A percentile compares a stretch with the other conserved stretches of the same genome.
Conservation (phyloP, 2,797 vertebrate species). For the Orestias chungarensis region DNA sequence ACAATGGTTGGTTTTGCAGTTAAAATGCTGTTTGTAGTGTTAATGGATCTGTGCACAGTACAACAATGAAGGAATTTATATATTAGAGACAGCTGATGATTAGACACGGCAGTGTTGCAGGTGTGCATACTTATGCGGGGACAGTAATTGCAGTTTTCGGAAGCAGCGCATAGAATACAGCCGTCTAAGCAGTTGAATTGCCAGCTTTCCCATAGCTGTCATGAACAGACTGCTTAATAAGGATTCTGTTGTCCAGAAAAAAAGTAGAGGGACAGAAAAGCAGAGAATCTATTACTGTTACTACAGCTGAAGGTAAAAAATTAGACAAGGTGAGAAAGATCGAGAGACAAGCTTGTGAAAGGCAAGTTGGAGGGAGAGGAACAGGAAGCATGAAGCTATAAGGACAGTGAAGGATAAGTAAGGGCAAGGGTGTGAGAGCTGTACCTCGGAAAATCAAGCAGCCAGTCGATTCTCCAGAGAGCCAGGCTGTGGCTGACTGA, state of each 20-base stretch:
- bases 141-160: slow-evolving; percentile 68
- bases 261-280: slow-evolving; percentile 28
- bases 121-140: slow-evolving; percentile 61
- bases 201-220: slow-evolving; percentile 63
- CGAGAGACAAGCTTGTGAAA: slow-evolving; percentile 14
- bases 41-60: slow-evolving; percentile 28
- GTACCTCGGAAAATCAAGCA: slow-evolving; percentile 74
- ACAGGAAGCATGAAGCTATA: slow-evolving; percentile 30
- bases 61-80: slow-evolving; percentile 33
- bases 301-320: slow-evolving; percentile 29
- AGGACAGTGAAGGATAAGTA: slow-evolving; percentile 58
- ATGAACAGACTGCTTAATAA: slow-evolving; percentile 76
- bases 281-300: slow-evolving; percentile 11
- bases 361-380: slow-evolving; percentile 39
- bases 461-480: slow-evolving; percentile 65
- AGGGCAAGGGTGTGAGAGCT: slow-evolving; percentile 56
- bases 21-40: slow-evolving; percentile 28
- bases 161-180: slow-evolving; percentile 58
- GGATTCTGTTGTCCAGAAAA: slow-evolving; percentile 69
- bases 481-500: slow-evolving; percentile 71
- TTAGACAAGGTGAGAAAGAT: slow-evolving; percentile 28
- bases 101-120: slow-evolving; percentile 50
- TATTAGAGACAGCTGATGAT: slow-evolving; percentile 39
- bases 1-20: slow-evolving; percentile 33
- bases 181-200: slow-evolving; percentile 74